Percentiles rank a stretch among this genome's conserved stretches.
Evolutionary conservation across 2,888 invertebrate genomes (phyloP).

Genomic region (Diarsia mendica): DNA sequence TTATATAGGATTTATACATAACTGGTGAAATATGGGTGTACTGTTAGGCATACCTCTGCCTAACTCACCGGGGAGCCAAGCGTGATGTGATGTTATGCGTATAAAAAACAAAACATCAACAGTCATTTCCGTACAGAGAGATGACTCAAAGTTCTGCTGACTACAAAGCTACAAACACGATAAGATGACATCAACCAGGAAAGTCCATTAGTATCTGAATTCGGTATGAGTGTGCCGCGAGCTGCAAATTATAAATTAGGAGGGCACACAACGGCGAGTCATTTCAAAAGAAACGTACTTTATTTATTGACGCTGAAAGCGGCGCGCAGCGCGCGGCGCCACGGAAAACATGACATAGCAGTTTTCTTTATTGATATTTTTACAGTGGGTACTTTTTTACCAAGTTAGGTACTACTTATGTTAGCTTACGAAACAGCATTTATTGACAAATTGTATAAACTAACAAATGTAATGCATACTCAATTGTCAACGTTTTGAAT

Average conservation of each 20-base stretch:
- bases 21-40: too few relatives aligned
- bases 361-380: constrained; percentile 66
- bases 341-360: constrained; percentile 69
- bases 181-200: constrained; percentile 58
- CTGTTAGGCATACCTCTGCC: too few relatives aligned
- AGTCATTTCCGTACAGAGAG: constrained; percentile 36
- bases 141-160: constrained; percentile 45
- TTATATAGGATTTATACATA: too few relatives aligned
- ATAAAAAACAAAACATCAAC: constrained; percentile 19
- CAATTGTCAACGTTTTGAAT: constrained; percentile 48
- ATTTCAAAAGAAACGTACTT: constrained; percentile 36
- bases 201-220: constrained; percentile 44
- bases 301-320: constrained; percentile 39
- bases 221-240: constrained; percentile 9
- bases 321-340: constrained; percentile 42
- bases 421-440: constrained; percentile 14
- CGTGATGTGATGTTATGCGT: too few relatives aligned
- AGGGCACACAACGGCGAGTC: constrained; percentile 20
- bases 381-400: background rate
- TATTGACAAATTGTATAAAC: constrained; percentile 42
- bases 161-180: constrained; percentile 23
- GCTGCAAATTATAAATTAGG: constrained; percentile 40
- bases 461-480: constrained; percentile 31
- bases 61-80: too few relatives aligned
- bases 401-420: background rate